phyloP scores from a whole-genome alignment of 2,797 vertebrate species.

The Crax fasciolata region DNA sequence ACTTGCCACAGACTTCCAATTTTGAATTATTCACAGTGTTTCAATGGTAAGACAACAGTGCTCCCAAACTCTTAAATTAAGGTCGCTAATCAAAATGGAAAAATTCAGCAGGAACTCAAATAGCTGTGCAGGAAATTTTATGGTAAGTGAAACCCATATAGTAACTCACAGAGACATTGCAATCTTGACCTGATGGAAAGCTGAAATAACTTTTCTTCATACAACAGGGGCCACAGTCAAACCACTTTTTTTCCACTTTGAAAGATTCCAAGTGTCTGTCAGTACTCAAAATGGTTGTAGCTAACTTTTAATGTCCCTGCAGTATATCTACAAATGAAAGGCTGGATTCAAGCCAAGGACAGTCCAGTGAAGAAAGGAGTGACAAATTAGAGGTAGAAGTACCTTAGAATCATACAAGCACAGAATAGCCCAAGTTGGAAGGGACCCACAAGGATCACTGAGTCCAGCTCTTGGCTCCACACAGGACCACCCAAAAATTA shows the following conservation, averaged over 20 bases:
- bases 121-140: background rate
- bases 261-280: background rate
- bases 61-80: slow-evolving; percentile 15
- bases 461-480: background rate
- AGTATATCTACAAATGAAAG: background rate
- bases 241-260: background rate
- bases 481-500: background rate
- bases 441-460: background rate
- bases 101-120: slow-evolving; percentile 5
- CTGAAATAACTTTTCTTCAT: background rate
- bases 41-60: background rate
- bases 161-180: background rate
- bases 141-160: background rate
- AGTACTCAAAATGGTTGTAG: background rate
- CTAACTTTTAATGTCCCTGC: background rate
- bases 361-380: background rate
- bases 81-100: background rate
- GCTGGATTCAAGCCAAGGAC: background rate
- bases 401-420: background rate
- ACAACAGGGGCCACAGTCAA: background rate
- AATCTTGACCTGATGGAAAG: background rate
- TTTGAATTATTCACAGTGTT: background rate
- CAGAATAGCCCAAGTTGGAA: background rate
- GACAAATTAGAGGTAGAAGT: accelerated
- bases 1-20: background rate